These are phyloP conservation scores for Muschampia plurimacula DNA, from an alignment of 2,888 invertebrate genomes.

Conservation along the genomic window DNA sequence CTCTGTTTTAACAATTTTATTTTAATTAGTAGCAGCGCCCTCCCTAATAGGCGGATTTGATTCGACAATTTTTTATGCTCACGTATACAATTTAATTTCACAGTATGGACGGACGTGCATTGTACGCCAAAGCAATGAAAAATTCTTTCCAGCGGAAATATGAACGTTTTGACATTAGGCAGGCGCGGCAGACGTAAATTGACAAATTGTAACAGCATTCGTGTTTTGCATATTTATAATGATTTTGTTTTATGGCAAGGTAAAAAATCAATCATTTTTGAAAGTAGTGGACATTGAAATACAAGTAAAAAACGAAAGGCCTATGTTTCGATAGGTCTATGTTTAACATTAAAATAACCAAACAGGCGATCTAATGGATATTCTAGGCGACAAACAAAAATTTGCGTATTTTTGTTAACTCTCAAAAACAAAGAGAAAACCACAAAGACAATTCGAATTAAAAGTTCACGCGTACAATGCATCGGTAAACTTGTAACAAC, in stretches of 20 bases:
- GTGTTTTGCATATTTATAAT: conserved; percentile 38
- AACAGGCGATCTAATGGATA: background rate
- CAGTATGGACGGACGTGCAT: conserved; percentile 47
- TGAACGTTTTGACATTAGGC: conserved; percentile 39
- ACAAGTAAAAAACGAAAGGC: background rate
- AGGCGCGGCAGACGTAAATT: conserved; percentile 35
- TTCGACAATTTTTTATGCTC: conserved; percentile 63
- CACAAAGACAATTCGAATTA: conserved; percentile 12
- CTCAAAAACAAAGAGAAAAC: no score
- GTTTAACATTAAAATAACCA: no score
- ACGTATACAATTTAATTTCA: conserved; percentile 46
- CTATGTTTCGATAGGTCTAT: background rate
- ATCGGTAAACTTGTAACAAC: conserved; percentile 67
- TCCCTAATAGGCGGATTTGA: conserved; percentile 73
- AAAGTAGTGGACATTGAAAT: background rate
- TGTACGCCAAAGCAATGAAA: conserved; percentile 40
- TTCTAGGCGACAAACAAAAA: background rate
- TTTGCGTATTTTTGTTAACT: background rate
- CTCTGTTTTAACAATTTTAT: conserved; percentile 83
- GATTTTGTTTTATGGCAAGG: conserved; percentile 17
- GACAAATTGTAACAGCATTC: conserved; percentile 37
- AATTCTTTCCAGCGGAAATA: conserved; percentile 39
- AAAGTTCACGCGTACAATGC: conserved; percentile 26
- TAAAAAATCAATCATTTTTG: conserved; percentile 11
- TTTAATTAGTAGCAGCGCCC: conserved; percentile 81